phyloP scores from a whole-genome alignment of 1,140 invertebrate genomes.

The Aphidius ervi region DNA sequence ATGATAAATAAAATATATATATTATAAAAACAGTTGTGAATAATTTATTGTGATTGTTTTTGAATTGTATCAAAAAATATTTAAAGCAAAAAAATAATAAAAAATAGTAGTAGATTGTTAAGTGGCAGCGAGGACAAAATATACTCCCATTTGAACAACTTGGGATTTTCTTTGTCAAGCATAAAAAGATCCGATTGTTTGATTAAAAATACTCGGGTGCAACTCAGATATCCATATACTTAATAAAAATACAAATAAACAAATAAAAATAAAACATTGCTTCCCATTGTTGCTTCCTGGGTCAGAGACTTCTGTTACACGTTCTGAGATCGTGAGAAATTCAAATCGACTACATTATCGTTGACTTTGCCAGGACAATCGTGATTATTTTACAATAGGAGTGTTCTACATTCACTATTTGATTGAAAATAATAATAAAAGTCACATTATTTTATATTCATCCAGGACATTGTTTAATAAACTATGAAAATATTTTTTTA shows the following conservation, averaged over 20 bases:
- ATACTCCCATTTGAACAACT: no score
- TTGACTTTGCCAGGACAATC: slow-evolving; percentile 16
- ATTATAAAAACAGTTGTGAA: no score
- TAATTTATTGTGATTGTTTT: no score
- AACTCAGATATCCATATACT: slow-evolving; percentile 1
- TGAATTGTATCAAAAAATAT: no score
- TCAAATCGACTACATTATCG: slow-evolving; percentile 16
- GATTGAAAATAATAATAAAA: no score
- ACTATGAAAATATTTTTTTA: no score
- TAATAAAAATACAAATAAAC: slow-evolving; percentile 1
- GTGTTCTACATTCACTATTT: slow-evolving; percentile 4
- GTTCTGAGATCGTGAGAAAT: slow-evolving; percentile 23
- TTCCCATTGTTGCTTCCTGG: slow-evolving; percentile 22
- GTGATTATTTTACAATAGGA: slow-evolving; percentile 13
- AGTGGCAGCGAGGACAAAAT: not conserved
- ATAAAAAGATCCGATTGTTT: slow-evolving; percentile 17
- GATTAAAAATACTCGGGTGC: slow-evolving; percentile 11
- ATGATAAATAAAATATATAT: no score
- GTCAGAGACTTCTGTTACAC: slow-evolving; percentile 19
- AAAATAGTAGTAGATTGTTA: no score
- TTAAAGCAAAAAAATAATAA: no score
- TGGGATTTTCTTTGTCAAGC: slow-evolving; percentile 13
- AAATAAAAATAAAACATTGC: slow-evolving; percentile 10
- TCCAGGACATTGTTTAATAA: not conserved
- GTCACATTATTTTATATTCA: not conserved